phyloP scores from a whole-genome alignment of 2,113 vertebrate species.

The Cinclus mexicanus region DNA sequence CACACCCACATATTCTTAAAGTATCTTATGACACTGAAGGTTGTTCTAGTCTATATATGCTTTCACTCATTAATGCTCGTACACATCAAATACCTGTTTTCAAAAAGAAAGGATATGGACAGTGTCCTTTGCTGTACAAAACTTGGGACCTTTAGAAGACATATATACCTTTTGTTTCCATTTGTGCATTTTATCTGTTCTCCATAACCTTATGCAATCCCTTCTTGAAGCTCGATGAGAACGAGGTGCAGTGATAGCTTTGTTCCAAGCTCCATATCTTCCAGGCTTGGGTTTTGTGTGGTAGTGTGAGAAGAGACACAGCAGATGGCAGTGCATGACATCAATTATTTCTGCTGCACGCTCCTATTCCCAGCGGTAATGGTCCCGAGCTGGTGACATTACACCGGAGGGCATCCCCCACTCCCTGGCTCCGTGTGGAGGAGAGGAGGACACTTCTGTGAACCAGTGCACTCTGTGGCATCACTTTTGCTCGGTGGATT shows the following conservation, averaged over 20 bases:
- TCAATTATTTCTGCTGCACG: neutral
- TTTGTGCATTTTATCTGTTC: neutral
- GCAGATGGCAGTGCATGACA: constrained; percentile 77
- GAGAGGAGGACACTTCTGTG: neutral
- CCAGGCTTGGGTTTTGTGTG: neutral
- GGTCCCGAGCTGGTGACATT: neutral
- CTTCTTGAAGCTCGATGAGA: neutral
- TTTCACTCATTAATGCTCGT: neutral
- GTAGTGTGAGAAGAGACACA: constrained; percentile 56
- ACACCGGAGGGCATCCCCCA: neutral
- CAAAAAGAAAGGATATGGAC: neutral
- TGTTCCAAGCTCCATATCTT: neutral
- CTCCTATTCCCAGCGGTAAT: neutral
- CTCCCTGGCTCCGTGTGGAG: neutral
- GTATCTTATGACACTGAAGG: neutral
- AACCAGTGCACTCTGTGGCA: neutral
- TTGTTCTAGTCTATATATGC: neutral
- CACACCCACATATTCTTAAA: neutral
- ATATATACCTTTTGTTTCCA: neutral
- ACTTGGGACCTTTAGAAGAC: neutral
- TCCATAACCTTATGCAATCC: neutral
- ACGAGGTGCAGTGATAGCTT: neutral
- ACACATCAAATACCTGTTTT: neutral
- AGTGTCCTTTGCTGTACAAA: neutral
- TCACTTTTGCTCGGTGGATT: neutral